These are phyloP conservation scores for Tenodera sinensis DNA, from an alignment of 2,888 invertebrate genomes.

Conservation along the genomic window DNA sequence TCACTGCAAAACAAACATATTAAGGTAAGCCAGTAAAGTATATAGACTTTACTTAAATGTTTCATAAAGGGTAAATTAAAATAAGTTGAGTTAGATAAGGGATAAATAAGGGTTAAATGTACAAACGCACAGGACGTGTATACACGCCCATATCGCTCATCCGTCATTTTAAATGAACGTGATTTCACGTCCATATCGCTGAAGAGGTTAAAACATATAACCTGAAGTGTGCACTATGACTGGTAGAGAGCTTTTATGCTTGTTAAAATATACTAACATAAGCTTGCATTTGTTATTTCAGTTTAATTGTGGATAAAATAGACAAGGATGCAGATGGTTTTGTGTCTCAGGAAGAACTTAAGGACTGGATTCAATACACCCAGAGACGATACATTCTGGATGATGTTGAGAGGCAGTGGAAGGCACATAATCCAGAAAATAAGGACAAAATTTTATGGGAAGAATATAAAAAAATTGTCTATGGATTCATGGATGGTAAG, in stretches of 20 bases:
- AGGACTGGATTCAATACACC: slow-evolving; percentile 94
- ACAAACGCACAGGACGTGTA: too few species aligned
- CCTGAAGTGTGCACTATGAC: neutral
- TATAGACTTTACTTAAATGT: too few species aligned
- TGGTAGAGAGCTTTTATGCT: neutral
- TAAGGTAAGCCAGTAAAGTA: too few species aligned
- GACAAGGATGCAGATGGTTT: slow-evolving; percentile 81
- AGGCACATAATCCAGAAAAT: slow-evolving; percentile 77
- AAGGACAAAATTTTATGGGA: slow-evolving; percentile 79
- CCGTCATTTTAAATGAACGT: too few species aligned
- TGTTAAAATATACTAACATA: too few species aligned
- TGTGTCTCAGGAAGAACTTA: slow-evolving; percentile 81
- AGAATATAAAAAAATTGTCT: slow-evolving; percentile 72
- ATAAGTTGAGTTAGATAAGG: too few species aligned
- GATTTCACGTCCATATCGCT: too few species aligned
- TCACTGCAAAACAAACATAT: too few species aligned
- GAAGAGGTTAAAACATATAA: too few species aligned
- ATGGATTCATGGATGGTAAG: slow-evolving; percentile 75
- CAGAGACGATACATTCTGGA: slow-evolving; percentile 88
- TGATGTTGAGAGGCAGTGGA: slow-evolving; percentile 92
- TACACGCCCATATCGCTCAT: too few species aligned
- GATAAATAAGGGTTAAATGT: too few species aligned
- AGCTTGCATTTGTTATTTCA: slow-evolving; percentile 45
- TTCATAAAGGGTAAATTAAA: too few species aligned
- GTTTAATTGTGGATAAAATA: slow-evolving; percentile 89